Percentiles rank a stretch among this genome's conserved stretches.
These are phyloP conservation scores for Pasiphila rectangulata DNA, from an alignment of 2,888 invertebrate genomes.

Conservation along the genomic window DNA sequence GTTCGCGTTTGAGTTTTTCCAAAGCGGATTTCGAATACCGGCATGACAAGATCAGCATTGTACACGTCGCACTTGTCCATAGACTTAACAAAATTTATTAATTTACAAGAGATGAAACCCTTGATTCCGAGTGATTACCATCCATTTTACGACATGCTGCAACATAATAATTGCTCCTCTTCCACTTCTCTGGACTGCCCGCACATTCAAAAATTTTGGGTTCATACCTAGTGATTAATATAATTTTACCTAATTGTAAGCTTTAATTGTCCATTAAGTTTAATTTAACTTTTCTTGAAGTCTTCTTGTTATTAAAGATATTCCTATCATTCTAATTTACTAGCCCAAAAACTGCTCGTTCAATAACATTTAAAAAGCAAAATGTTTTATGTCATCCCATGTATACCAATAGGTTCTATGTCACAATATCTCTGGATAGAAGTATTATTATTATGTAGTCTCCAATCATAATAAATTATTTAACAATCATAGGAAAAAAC, in stretches of 20 bases:
- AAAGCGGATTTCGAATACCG: background rate
- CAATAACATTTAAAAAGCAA: too few species aligned
- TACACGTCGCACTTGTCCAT: background rate
- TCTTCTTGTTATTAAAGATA: too few species aligned
- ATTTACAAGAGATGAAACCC: background rate
- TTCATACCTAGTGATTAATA: background rate
- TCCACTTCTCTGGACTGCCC: background rate
- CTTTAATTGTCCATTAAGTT: too few species aligned
- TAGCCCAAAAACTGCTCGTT: background rate
- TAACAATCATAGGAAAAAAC: too few species aligned
- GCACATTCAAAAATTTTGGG: background rate
- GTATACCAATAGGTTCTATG: background rate
- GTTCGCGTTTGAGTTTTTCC: slow-evolving; percentile 1
- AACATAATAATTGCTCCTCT: background rate
- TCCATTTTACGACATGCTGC: slow-evolving; percentile 1
- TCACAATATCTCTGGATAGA: background rate
- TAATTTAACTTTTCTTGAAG: too few species aligned
- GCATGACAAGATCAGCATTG: background rate
- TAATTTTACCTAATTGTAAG: too few species aligned
- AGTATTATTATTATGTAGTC: background rate
- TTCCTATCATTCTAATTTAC: too few species aligned
- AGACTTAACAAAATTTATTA: background rate
- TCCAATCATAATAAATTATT: too few species aligned
- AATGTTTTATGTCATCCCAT: too few species aligned
- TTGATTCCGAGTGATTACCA: background rate